These are phyloP conservation scores for Oryzias woworae DNA, from an alignment of 2,113 vertebrate species.

Conservation along the genomic window DNA sequence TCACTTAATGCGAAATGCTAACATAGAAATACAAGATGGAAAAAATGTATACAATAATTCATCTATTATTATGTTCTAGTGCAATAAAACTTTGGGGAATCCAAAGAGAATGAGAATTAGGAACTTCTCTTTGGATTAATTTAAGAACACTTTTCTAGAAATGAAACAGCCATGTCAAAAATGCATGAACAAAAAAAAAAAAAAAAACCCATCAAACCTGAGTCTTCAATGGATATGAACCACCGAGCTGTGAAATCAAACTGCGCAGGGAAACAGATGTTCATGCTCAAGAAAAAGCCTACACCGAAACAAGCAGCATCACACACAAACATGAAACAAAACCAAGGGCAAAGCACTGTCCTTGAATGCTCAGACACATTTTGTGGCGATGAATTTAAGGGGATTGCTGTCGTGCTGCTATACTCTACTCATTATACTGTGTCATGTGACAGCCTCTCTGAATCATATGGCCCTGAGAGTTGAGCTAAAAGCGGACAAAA, in stretches of 20 bases:
- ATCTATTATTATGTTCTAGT: too few species aligned
- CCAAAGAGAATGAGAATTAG: too few species aligned
- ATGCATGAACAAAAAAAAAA: too few species aligned
- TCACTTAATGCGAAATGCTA: too few species aligned
- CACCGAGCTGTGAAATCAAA: not conserved
- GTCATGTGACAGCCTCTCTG: conserved; percentile 69
- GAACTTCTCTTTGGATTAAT: too few species aligned
- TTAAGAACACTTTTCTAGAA: too few species aligned
- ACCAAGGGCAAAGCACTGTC: conserved; percentile 39
- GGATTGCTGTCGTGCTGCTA: conserved; percentile 58
- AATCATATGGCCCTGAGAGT: conserved; percentile 69
- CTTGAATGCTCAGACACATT: conserved; percentile 54
- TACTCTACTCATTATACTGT: conserved; percentile 64
- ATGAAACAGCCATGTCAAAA: too few species aligned
- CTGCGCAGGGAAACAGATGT: not conserved
- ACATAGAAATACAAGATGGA: too few species aligned
- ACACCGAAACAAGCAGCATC: not conserved
- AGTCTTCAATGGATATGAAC: too few species aligned
- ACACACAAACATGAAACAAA: not conserved
- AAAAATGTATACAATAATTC: too few species aligned
- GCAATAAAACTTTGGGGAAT: too few species aligned
- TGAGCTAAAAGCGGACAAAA: conserved; percentile 38
- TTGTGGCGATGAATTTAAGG: conserved; percentile 56
- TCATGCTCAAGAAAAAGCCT: conserved; percentile 1
- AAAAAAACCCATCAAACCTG: too few species aligned